Conservation (phyloP, 37 sponge, comb jelly and placozoan genomes). For the Amphimedon queenslandica region DNA sequence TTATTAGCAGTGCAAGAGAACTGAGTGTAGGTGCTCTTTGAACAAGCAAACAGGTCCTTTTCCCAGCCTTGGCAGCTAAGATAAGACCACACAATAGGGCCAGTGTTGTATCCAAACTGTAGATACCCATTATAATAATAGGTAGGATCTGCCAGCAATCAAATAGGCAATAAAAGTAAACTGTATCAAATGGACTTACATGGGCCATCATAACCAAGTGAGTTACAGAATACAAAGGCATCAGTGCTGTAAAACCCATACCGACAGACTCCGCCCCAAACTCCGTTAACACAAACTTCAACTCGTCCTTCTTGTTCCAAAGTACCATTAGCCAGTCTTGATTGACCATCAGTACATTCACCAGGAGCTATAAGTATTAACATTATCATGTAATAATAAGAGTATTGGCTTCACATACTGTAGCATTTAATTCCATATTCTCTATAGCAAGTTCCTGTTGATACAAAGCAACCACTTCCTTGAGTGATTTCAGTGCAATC, state of each 20-base stretch:
- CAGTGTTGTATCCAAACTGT: neutral
- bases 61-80: neutral
- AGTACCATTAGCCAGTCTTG: neutral
- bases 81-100: neutral
- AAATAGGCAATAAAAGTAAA: neutral
- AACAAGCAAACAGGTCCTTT: neutral
- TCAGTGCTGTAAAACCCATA: neutral
- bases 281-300: constrained; percentile 7
- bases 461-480: neutral
- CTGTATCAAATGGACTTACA: neutral
- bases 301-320: constrained; percentile 6
- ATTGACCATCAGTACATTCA: constrained; percentile 2
- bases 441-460: neutral
- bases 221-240: neutral
- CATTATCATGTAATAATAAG: neutral
- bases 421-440: neutral
- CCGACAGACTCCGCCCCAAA: neutral
- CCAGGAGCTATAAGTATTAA: neutral
- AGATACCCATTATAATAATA: neutral
- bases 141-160: neutral
- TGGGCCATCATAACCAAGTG: neutral
- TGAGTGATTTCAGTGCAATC: neutral
- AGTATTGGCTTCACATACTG: neutral
- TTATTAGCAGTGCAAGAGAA: neutral
- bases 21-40: neutral